Percentiles rank a stretch among this genome's conserved stretches.
These are phyloP conservation scores for Marasmarcha lunaedactyla DNA, from an alignment of 2,888 invertebrate genomes.

Conservation along the genomic window DNA sequence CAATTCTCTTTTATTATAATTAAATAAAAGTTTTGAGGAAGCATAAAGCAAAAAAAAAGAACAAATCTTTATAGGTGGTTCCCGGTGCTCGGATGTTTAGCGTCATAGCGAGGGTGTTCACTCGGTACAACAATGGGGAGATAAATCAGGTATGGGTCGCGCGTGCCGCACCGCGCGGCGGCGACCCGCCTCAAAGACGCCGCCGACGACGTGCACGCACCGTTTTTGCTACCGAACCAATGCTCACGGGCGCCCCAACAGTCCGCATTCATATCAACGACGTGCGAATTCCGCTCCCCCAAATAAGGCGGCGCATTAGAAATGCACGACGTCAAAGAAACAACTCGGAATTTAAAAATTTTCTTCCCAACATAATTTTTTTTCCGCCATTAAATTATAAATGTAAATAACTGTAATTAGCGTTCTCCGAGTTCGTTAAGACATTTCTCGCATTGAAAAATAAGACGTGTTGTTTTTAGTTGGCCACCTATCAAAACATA, in stretches of 20 bases:
- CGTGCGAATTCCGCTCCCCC: background rate
- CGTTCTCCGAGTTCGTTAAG: background rate
- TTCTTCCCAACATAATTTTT: no score
- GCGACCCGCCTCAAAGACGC: constrained; percentile 39
- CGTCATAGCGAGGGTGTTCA: constrained; percentile 54
- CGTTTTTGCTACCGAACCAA: constrained; percentile 11
- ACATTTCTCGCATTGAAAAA: background rate
- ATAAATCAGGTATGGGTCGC: constrained; percentile 67
- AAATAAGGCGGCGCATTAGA: background rate
- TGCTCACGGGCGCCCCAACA: background rate
- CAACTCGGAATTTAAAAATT: no score
- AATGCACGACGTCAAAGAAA: no score
- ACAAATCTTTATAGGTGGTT: constrained; percentile 60
- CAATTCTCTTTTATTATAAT: no score
- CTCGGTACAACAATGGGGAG: constrained; percentile 62
- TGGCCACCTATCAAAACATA: constrained; percentile 46
- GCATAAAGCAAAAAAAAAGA: constrained; percentile 37
- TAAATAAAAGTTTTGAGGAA: no score
- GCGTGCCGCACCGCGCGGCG: constrained; percentile 41
- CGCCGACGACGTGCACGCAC: constrained; percentile 18
- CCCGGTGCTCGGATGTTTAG: constrained; percentile 66
- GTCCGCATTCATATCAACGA: background rate
- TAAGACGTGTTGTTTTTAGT: constrained; percentile 11
- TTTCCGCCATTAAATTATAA: no score
- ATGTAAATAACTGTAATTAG: no score